Base-by-base conservation (phyloP, 2,797 vertebrate species). In the Chiroxiphia lanceolata region DNA sequence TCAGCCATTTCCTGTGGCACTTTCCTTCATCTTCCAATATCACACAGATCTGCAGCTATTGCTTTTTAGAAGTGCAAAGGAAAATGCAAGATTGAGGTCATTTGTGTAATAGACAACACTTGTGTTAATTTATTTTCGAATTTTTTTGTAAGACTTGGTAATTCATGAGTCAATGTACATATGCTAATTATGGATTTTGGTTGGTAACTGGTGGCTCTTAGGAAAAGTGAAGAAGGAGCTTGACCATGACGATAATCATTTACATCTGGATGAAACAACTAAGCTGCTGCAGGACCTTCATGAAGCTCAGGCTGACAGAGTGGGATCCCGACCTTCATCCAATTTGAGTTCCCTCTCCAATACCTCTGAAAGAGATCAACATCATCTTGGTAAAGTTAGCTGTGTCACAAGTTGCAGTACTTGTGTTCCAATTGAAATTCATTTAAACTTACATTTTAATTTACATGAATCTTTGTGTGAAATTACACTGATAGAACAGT, bases 301-400 rank as follows among this genome's bases (percentile, higher is more conserved):
- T 63, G 99, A 99, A 57, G 98, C 98, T 13, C 99, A 99, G 93
- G 98, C 98, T 4, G 99, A 99, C 79, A 96, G 99, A 47, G 99
- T 99, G 11, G 98, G 99, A 89, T 99, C 99, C 67, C 98, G 99
- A 89, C 99, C 99, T 0, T 99, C 99, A 0, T 99, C 99, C 80
- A 99, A 99, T 95, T 97, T 99, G 95, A 99, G 99, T 81, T 99
- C 99, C 16, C 98, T 99, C 83, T 99, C 99, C 84, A 99, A 99
- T 64, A 93, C 98, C 38, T 99, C 99, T 2, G 99, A 99, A 96
- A 98, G 99, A 94, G 99, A 99, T 90, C 99, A 99, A 60, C 99
- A 99, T 89, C 99, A 99, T 96, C 98, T 99, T 90, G 99, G 99
- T 98, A 97, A 95, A 57, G 53, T 47, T 83, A 25, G 10, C 56